Conservation (phyloP, 2,797 vertebrate genomes). For the Graptemys geographica region DNA sequence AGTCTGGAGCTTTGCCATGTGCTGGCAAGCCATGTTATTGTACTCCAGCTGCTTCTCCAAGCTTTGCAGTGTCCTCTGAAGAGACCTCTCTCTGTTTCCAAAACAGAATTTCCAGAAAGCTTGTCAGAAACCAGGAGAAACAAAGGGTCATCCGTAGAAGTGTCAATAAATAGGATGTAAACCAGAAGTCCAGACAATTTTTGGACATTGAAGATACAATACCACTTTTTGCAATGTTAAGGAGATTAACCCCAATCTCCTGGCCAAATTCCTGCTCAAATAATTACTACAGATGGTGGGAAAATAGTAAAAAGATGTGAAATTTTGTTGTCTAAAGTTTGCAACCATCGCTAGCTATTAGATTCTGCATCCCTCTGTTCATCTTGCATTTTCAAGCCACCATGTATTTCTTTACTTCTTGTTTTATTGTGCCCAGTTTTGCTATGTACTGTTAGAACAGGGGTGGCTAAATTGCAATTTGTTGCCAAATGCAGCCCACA, state of each 20-base stretch:
- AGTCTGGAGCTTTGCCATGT: slow-evolving; percentile 44
- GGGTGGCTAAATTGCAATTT: neutral
- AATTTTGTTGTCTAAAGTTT: neutral
- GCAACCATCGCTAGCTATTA: neutral
- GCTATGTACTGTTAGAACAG: neutral
- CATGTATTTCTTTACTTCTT: neutral
- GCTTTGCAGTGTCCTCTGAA: slow-evolving; percentile 44
- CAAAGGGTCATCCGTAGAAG: neutral
- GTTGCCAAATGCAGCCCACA: neutral
- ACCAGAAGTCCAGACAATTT: slow-evolving; percentile 10
- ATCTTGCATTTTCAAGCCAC: neutral
- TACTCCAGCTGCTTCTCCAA: slow-evolving; percentile 63
- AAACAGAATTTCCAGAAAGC: slow-evolving; percentile 51
- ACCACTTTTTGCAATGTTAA: neutral
- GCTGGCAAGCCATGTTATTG: slow-evolving; percentile 35
- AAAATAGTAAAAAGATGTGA: neutral
- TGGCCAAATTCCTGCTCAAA: neutral
- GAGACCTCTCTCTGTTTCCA: slow-evolving; percentile 55
- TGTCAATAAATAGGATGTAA: neutral
- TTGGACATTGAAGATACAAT: neutral
- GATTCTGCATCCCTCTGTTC: neutral
- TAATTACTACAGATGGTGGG: neutral
- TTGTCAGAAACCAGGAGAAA: slow-evolving; percentile 19
- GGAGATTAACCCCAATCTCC: neutral
- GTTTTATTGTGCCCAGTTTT: neutral